Evolutionary conservation across 2,888 invertebrate genomes (phyloP).

Genomic region (Helleia helle): DNA sequence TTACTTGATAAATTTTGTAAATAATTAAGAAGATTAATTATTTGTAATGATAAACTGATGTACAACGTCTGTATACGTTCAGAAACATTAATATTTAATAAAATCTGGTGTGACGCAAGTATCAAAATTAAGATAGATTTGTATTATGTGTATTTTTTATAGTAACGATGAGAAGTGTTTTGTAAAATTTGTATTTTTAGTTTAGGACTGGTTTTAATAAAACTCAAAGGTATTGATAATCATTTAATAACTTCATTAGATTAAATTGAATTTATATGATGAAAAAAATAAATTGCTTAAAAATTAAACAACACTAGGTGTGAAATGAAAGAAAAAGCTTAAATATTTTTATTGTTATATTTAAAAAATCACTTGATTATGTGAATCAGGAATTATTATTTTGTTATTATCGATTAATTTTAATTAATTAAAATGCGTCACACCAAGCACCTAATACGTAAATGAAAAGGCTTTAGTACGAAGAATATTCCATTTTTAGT

Average conservation of each 20-base stretch:
- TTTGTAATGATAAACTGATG: constrained; percentile 62
- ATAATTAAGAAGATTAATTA: constrained; percentile 46
- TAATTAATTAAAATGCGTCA: constrained; percentile 21
- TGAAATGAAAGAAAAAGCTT: no score
- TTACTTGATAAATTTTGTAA: constrained; percentile 34
- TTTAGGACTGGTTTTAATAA: no score
- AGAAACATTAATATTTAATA: constrained; percentile 39
- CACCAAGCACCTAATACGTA: constrained; percentile 59
- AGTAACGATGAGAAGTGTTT: neutral
- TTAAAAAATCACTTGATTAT: no score
- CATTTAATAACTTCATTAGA: no score
- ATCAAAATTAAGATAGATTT: no score
- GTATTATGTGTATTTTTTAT: no score
- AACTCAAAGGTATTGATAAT: no score
- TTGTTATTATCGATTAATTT: constrained; percentile 15
- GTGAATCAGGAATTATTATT: neutral
- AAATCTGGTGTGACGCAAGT: constrained; percentile 36
- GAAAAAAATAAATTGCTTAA: no score
- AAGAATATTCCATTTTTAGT: constrained; percentile 69
- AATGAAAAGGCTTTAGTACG: constrained; percentile 67
- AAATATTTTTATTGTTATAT: no score
- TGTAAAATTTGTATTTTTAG: neutral
- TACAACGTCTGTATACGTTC: constrained; percentile 71
- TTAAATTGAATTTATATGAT: no score
- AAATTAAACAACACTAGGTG: no score